A percentile compares a stretch with the other conserved stretches of the same genome.
phyloP scores from a whole-genome alignment of 1,140 invertebrate species.

The Lerema accius region DNA sequence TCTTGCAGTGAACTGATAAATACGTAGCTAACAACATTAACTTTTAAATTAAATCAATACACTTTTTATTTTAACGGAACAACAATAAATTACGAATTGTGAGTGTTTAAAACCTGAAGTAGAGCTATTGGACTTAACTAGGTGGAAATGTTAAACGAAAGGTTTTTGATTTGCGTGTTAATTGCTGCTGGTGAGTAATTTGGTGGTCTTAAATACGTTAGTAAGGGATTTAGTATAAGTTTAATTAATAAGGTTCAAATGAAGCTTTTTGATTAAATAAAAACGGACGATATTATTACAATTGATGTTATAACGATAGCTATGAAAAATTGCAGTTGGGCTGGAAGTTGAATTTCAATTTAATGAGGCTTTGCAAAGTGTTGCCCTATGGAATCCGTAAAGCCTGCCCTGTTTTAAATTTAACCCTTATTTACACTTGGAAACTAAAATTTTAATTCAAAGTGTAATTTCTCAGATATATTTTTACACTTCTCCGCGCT shows the following conservation, averaged over 20 bases:
- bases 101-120: conserved; percentile 36
- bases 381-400: too few relatives aligned
- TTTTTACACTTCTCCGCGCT: too few relatives aligned
- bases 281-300: too few relatives aligned
- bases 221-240: not conserved
- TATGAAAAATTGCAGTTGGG: too few relatives aligned
- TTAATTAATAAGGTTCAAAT: conserved; percentile 3
- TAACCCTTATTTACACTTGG: too few relatives aligned
- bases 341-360: too few relatives aligned
- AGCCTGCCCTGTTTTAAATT: too few relatives aligned
- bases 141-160: conserved; percentile 73
- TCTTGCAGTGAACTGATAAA: conserved; percentile 67
- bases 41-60: conserved; percentile 9
- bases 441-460: too few relatives aligned
- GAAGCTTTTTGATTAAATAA: not conserved
- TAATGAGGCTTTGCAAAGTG: too few relatives aligned
- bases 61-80: not conserved
- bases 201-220: not conserved
- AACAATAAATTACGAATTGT: conserved; percentile 28
- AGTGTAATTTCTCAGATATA: too few relatives aligned
- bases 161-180: conserved; percentile 61
- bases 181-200: conserved; percentile 61
- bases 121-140: conserved; percentile 49
- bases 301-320: too few relatives aligned
- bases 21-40: conserved; percentile 52